Base-by-base conservation (phyloP, 1,140 invertebrate genomes). In the Zaprionus ornatus region DNA sequence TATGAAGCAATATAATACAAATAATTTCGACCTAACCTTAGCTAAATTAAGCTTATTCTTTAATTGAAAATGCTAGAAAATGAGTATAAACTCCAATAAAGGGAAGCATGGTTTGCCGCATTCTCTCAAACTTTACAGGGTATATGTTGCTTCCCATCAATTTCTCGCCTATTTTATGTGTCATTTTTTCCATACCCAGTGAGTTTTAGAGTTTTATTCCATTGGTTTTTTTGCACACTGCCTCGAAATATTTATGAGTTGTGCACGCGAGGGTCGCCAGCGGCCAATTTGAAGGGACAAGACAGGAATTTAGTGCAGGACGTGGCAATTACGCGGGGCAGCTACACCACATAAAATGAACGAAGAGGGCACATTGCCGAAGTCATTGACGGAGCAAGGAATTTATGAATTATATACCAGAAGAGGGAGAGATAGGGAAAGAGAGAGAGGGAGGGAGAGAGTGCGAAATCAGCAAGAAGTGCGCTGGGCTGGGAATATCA, bases 401-500 rank as follows among this genome's bases (percentile, higher is more conserved):
- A 77, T 82, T 80, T 87, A 87, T 86, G 79, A 86, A 87, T 86
- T 87, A 82, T 86, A 86, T 63, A 82, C 61, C 13, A 57, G 63
- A 67, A 37, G 27, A 25, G 23, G 19, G 17, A 17, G 12, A 17
- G 45, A 55, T 27, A n/a, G n/a, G 52, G 40, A 19, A 29, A 21
- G 29, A 50, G 9, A 13, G 32, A 19, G 21, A 35, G 15, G 27
- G 42, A n/a, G 42, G 6, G 12, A 37, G 29, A 45, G 17, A 52
- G 37, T 9, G 10, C 19, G 12, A 42, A 17, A 9, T 17, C n/a
- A 45, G 57, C 13, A 15, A 40, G 5, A 15, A 4, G 15, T n/a
- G 15, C 37, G 42, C n/a, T 56, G 19, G 52, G 37, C 68, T 59
- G 54, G 52, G 81, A 84, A 90, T 88, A 90, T 84, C 85, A 90